A percentile compares a stretch with the other conserved stretches of the same genome.
Conservation (phyloP, 2,113 vertebrate genomes). For the Rhineura floridana region DNA sequence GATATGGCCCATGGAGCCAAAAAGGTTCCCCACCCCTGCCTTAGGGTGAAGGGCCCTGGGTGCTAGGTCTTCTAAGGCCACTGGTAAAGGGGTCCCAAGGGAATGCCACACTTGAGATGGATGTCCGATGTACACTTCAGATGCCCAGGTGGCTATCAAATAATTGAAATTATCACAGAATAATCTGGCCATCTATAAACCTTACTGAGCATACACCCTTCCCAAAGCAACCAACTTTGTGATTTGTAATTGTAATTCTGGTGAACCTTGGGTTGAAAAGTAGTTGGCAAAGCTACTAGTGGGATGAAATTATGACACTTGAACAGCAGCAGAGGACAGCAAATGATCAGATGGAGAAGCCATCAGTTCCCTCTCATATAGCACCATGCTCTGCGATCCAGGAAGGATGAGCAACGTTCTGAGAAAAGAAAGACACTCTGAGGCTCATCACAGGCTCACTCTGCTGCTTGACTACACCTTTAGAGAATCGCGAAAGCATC, state of each 20-base stretch:
- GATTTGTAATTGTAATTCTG: constrained; percentile 4
- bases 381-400: not conserved
- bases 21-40: not conserved
- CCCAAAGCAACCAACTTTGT: not conserved
- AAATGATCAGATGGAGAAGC: not conserved
- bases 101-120: too few species aligned
- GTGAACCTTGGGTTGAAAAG: too few species aligned
- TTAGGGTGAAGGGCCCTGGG: not conserved
- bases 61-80: too few species aligned
- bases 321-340: not conserved
- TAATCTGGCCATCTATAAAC: not conserved
- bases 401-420: not conserved
- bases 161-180: not conserved
- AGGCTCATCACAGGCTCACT: not conserved
- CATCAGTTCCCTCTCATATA: not conserved
- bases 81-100: not conserved
- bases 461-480: not conserved
- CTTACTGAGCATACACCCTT: not conserved
- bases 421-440: not conserved
- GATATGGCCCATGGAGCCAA: too few species aligned
- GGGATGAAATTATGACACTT: not conserved
- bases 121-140: too few species aligned
- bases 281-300: not conserved
- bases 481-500: not conserved
- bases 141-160: too few species aligned